Base-by-base conservation (phyloP, 2,113 vertebrate genomes). In the Elachura formosa region DNA sequence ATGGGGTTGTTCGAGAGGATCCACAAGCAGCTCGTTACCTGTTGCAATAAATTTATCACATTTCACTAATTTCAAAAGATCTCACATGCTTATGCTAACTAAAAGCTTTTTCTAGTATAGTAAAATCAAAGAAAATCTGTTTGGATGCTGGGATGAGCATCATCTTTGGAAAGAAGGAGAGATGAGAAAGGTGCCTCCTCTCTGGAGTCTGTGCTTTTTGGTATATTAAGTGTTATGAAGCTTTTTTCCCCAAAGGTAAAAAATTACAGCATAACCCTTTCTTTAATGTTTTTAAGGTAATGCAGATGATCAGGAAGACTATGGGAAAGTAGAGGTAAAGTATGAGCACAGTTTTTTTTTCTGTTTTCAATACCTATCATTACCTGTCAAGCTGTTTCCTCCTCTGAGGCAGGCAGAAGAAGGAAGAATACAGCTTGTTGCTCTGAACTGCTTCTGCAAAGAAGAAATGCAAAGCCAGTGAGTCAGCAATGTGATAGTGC, bases 321-420 rank as follows among this genome's bases (percentile, higher is more conserved):
- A 91, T 13, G 34, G 14, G n/a, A 80, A 58, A 28, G 29, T 63
- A 58, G 73, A 97, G 95, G 98, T 98, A 82, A 97, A 90, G 51
- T 84, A 82, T 62, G 18, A 74, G 2, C 66, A 74, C 43, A 73
- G 6, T 28, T 61, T 51, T 17, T 12, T 14, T 23, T 9, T 3
- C 14, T 58, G 14, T 86, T 40, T 81, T 61, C 15, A 52, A 8
- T 64, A 73, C 43, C 22, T 82, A 4, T 71, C 29, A 73, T 58
- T 61, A 8, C 31, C 24, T 81, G 17, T 84, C 17, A 43, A 36
- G 33, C 49, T 87, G 43, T 79, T 73, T 24, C 56, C 74, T 74
- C 46, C 46, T 79, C 71, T 76, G 54, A 89, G 74, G 43, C 52
- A 82, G 12, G 41, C 54, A 81, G 45, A 22, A 69, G 8, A 8